These are phyloP conservation scores for Hoplias malabaricus DNA, from an alignment of 2,113 vertebrate genomes.

Conservation along the genomic window DNA sequence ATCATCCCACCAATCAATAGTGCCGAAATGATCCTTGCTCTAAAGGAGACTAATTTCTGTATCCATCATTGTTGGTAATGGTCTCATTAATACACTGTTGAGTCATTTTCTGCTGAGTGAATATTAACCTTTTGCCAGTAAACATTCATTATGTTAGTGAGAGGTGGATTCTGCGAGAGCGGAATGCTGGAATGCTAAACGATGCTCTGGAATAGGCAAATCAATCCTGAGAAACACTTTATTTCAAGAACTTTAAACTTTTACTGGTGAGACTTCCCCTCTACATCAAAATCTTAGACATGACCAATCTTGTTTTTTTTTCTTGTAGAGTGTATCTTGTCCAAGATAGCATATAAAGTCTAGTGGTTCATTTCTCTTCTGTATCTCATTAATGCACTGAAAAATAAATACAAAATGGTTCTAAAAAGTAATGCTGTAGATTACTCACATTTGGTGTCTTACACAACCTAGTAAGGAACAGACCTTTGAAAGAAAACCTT, in stretches of 20 bases:
- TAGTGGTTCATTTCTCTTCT: too few relatives aligned
- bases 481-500: too few relatives aligned
- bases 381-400: too few relatives aligned
- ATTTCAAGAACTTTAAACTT: slow-evolving; percentile 51
- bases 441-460: too few relatives aligned
- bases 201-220: not conserved
- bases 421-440: too few relatives aligned
- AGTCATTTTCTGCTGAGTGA: slow-evolving; percentile 77
- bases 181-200: slow-evolving; percentile 65
- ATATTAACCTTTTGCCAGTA: slow-evolving; percentile 79
- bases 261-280: too few relatives aligned
- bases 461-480: too few relatives aligned
- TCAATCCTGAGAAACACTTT: slow-evolving; percentile 59
- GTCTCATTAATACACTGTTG: slow-evolving; percentile 76
- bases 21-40: slow-evolving; percentile 54
- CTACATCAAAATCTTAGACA: too few relatives aligned
- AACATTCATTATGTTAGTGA: slow-evolving; percentile 74
- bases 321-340: too few relatives aligned
- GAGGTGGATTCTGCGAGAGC: slow-evolving; percentile 62
- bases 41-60: slow-evolving; percentile 69
- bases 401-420: too few relatives aligned
- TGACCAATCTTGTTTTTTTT: too few relatives aligned
- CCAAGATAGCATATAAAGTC: too few relatives aligned
- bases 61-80: slow-evolving; percentile 76
- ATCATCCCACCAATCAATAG: slow-evolving; percentile 70